phyloP scores from a whole-genome alignment of 2,888 invertebrate genomes.

The Amorpha juglandis region DNA sequence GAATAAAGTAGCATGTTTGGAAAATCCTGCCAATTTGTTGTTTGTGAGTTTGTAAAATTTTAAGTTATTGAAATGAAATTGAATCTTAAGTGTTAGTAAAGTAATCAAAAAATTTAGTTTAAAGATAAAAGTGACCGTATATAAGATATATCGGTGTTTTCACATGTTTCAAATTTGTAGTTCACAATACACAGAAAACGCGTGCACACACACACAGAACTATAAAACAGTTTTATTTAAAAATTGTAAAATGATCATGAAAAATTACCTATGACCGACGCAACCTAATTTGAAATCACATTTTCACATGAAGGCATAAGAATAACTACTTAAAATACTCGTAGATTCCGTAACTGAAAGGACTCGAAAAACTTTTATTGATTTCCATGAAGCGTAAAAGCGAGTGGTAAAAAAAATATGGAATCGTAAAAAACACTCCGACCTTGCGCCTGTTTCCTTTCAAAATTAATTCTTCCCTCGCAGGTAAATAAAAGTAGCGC shows the following conservation, averaged over 20 bases:
- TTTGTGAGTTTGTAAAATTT: too few relatives aligned
- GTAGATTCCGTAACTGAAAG: slow-evolving; percentile 5
- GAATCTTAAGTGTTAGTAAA: too few relatives aligned
- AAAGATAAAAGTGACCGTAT: too few relatives aligned
- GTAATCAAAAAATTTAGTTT: too few relatives aligned
- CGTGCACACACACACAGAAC: too few relatives aligned
- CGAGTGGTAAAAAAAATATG: slow-evolving; percentile 9
- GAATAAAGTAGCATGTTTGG: not conserved
- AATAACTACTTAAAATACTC: not conserved
- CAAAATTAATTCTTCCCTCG: slow-evolving; percentile 15
- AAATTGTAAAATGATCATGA: too few relatives aligned
- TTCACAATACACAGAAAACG: too few relatives aligned
- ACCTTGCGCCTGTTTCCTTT: slow-evolving; percentile 21
- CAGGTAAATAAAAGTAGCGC: slow-evolving; percentile 18
- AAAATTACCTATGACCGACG: too few relatives aligned
- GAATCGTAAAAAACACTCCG: slow-evolving; percentile 17
- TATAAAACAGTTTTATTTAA: too few relatives aligned
- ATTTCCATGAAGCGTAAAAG: slow-evolving; percentile 18
- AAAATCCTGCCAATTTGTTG: not conserved
- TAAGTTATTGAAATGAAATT: too few relatives aligned
- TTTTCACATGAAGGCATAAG: not conserved
- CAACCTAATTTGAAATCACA: not conserved
- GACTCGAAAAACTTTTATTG: slow-evolving; percentile 10
- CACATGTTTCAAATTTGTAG: too few relatives aligned
- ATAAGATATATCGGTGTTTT: too few relatives aligned